A percentile compares a stretch with the other conserved stretches of the same genome.
Evolutionary conservation across 2,888 invertebrate species (phyloP).

Genomic region (Philopedon plagiatum): DNA sequence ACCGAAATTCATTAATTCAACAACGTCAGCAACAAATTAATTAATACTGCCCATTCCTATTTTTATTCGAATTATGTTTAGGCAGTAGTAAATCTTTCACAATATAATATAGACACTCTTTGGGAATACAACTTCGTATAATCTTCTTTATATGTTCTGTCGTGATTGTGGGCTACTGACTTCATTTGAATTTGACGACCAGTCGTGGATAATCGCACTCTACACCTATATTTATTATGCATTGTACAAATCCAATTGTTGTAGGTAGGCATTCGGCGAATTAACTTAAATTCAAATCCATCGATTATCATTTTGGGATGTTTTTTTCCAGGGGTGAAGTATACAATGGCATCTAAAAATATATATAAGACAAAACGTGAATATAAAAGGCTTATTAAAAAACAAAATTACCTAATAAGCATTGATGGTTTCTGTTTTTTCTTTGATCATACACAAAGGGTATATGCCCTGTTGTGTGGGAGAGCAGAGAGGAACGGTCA

Average conservation of each 20-base stretch:
- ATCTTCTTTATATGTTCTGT: neutral
- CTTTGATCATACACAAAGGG: too few relatives aligned
- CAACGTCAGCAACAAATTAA: too few relatives aligned
- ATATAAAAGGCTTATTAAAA: too few relatives aligned
- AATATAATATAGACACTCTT: neutral
- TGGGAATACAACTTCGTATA: constrained; percentile 8
- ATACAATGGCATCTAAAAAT: neutral
- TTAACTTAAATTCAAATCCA: constrained; percentile 48
- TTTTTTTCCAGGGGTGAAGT: constrained; percentile 29
- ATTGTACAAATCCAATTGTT: constrained; percentile 22
- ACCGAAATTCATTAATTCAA: too few relatives aligned
- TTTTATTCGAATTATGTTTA: too few relatives aligned
- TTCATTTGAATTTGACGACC: neutral
- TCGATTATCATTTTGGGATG: constrained; percentile 54
- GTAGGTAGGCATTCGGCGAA: neutral
- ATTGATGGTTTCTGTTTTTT: too few relatives aligned
- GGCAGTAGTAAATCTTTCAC: neutral
- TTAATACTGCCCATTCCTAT: too few relatives aligned
- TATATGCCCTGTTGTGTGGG: too few relatives aligned
- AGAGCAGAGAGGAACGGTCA: too few relatives aligned
- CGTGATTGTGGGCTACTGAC: neutral
- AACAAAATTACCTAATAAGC: too few relatives aligned
- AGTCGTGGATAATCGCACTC: constrained; percentile 5
- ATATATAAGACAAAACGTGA: neutral
- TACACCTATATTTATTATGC: constrained; percentile 15